phyloP scores from a whole-genome alignment of 1,140 invertebrate species.

The Trinorchestia longiramus region DNA sequence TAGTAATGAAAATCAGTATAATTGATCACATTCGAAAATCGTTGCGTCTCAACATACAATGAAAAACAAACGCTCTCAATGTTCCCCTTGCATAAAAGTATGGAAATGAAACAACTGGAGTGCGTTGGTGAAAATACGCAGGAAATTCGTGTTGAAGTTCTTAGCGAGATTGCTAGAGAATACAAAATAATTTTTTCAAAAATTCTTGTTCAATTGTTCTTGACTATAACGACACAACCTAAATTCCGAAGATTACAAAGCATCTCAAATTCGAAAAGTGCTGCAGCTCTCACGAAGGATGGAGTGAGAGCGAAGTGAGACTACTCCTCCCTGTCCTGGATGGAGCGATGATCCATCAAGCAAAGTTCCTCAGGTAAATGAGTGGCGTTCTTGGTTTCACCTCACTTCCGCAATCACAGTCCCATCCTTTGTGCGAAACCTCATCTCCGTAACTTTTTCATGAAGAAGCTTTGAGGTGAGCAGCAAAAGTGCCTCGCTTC shows the following conservation, averaged over 20 bases:
- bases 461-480: background rate
- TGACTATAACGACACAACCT: background rate
- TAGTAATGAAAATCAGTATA: no score
- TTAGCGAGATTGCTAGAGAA: background rate
- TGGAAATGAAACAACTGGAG: background rate
- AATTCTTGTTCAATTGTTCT: background rate
- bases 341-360: conserved; percentile 22
- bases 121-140: background rate
- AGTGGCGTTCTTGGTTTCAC: conserved; percentile 4
- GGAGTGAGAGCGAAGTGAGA: background rate
- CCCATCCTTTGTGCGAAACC: conserved; percentile 39
- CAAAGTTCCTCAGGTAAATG: conserved; percentile 36
- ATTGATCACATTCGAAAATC: no score
- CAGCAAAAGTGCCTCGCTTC: conserved; percentile 5
- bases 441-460: conserved; percentile 25
- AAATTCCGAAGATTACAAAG: background rate
- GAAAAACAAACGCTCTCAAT: background rate
- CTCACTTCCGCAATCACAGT: conserved; percentile 42
- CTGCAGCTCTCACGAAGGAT: background rate
- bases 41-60: no score
- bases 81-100: no score
- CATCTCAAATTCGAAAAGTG: background rate
- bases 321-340: background rate
- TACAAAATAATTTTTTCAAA: background rate
- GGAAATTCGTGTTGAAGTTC: background rate